Evolutionary conservation across 1,140 invertebrate genomes (phyloP).

Genomic region (Phthorimaea operculella): DNA sequence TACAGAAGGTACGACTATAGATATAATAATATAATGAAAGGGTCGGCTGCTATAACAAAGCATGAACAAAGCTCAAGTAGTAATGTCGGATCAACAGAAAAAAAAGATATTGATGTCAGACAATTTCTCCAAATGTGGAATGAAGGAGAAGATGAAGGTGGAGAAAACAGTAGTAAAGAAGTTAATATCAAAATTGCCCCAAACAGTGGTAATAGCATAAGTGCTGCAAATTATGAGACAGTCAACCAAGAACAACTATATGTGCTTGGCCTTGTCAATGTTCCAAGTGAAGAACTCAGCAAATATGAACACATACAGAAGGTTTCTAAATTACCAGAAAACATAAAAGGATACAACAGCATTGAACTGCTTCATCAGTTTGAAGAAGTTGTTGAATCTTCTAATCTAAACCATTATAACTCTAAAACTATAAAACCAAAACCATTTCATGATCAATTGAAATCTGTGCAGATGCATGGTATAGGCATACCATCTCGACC

Average conservation of each 20-base stretch:
- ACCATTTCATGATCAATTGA: slow-evolving; percentile 23
- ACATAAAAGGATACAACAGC: slow-evolving; percentile 62
- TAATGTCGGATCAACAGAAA: slow-evolving; percentile 33
- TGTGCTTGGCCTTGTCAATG: slow-evolving; percentile 60
- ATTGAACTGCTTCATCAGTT: slow-evolving; percentile 59
- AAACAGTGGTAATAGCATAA: slow-evolving; percentile 24
- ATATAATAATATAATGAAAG: slow-evolving; percentile 28
- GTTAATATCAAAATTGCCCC: slow-evolving; percentile 15
- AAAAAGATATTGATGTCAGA: slow-evolving; percentile 56
- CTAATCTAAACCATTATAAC: slow-evolving; percentile 29
- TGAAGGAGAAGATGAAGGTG: slow-evolving; percentile 61
- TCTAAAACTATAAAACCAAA: slow-evolving; percentile 17
- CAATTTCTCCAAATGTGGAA: slow-evolving; percentile 67
- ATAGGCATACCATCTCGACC: slow-evolving; percentile 31
- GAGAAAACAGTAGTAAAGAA: slow-evolving; percentile 37
- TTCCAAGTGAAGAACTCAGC: slow-evolving; percentile 55
- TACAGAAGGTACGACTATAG: slow-evolving; percentile 38
- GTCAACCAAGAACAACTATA: slow-evolving; percentile 59
- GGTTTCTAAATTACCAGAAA: slow-evolving; percentile 63
- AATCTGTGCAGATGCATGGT: slow-evolving; percentile 23
- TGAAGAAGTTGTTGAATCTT: slow-evolving; percentile 55
- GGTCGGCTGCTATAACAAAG: slow-evolving; percentile 19
- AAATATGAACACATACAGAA: slow-evolving; percentile 67
- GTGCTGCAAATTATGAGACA: slow-evolving; percentile 23
- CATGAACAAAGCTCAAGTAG: slow-evolving; percentile 17